Conservation (phyloP, 2,888 invertebrate species). For the Macropis europaea region DNA sequence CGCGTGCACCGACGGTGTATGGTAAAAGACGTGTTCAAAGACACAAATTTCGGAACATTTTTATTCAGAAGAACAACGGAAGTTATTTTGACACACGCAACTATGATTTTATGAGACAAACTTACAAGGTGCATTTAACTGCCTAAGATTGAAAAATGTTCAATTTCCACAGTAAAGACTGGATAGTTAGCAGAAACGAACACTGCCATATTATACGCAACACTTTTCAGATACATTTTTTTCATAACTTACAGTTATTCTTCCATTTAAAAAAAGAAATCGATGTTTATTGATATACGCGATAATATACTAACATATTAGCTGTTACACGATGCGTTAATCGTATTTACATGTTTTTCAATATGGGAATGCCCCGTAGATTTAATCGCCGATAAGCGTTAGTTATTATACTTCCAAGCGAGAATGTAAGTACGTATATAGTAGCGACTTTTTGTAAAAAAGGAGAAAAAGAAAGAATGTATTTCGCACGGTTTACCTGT, state of each 20-base stretch:
- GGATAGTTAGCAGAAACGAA: constrained; percentile 30
- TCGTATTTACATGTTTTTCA: constrained; percentile 36
- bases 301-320: constrained; percentile 32
- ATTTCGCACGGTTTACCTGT: constrained; percentile 37
- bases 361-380: constrained; percentile 22
- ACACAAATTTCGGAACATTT: background rate
- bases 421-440: constrained; percentile 22
- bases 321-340: constrained; percentile 21
- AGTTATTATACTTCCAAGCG: constrained; percentile 30
- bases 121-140: constrained; percentile 25
- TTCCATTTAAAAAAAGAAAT: constrained; percentile 18
- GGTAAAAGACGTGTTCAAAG: background rate
- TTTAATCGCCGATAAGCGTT: constrained; percentile 18
- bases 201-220: constrained; percentile 40
- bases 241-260: constrained; percentile 11
- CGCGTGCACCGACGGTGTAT: background rate
- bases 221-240: constrained; percentile 32
- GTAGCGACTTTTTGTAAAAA: constrained; percentile 36
- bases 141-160: background rate
- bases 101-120: background rate
- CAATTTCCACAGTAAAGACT: constrained; percentile 38
- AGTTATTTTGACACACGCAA: background rate
- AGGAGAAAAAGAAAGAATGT: constrained; percentile 6
- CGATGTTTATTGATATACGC: constrained; percentile 10
- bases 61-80: background rate